Conservation (phyloP, 2,797 vertebrate species). For the Helicolenus hilgendorfi region DNA sequence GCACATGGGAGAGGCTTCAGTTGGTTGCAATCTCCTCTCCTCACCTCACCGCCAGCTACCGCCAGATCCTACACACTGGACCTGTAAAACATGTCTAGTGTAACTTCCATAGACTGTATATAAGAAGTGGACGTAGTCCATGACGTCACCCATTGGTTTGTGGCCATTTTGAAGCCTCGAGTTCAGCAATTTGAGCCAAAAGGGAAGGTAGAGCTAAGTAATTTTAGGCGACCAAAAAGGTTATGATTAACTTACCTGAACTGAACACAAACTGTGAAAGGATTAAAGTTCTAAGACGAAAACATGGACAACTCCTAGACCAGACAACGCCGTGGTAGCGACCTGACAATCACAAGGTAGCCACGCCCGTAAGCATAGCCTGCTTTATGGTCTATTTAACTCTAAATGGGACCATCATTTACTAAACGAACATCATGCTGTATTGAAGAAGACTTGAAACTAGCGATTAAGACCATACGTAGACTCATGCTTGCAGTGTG, state of each 20-base stretch:
- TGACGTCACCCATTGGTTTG: neutral
- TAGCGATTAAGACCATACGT: neutral
- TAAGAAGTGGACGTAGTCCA: neutral
- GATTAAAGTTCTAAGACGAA: neutral
- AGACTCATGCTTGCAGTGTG: neutral
- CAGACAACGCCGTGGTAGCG: no score
- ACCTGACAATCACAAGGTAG: neutral
- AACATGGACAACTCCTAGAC: neutral
- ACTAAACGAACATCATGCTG: neutral
- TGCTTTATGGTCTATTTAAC: neutral
- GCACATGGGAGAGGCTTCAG: neutral
- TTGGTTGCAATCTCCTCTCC: neutral
- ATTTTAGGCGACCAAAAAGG: neutral
- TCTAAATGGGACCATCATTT: neutral
- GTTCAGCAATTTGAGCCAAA: neutral
- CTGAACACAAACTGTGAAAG: neutral
- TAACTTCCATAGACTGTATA: no score
- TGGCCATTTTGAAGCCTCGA: neutral
- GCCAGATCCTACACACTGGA: neutral
- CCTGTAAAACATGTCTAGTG: neutral
- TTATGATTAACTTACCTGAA: neutral
- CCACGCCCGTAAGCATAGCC: neutral
- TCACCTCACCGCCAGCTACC: neutral
- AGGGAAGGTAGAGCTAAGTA: neutral
- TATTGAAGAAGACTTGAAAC: neutral